These are phyloP conservation scores for Criorhina ranunculi DNA, from an alignment of 2,888 invertebrate genomes.

Conservation along the genomic window DNA sequence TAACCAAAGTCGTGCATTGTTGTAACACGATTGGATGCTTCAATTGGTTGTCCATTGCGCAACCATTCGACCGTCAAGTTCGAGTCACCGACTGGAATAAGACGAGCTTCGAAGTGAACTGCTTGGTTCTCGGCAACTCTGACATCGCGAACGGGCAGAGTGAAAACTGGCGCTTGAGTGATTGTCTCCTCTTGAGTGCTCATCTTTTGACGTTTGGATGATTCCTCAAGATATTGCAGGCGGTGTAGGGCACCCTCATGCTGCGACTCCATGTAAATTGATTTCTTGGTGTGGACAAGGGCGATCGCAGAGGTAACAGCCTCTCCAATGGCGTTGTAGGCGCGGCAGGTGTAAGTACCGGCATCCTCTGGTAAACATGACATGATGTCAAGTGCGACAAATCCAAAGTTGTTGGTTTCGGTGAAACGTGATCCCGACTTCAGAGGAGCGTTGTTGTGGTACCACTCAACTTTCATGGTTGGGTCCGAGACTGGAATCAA, in stretches of 20 bases:
- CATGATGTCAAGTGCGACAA: conserved; percentile 97
- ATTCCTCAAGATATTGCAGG: conserved; percentile 92
- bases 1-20: conserved; percentile 99
- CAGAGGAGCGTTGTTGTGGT: conserved; percentile 94
- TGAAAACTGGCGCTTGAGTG: conserved; percentile 96
- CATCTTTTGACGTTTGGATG: conserved; percentile 90
- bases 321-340: conserved; percentile 95
- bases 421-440: conserved; percentile 98
- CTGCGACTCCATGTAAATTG: conserved; percentile 94
- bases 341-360: conserved; percentile 97
- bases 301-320: conserved; percentile 96
- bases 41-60: conserved; percentile 95
- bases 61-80: conserved; percentile 97
- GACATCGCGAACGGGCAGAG: conserved; percentile 94
- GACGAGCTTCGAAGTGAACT: conserved; percentile 96
- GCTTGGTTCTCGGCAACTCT: conserved; percentile 95
- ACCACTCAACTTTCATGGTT: conserved; percentile 98
- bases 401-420: conserved; percentile 98
- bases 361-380: conserved; percentile 98
- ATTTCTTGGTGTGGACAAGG: conserved; percentile 92
- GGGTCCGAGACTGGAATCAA: conserved; percentile 97
- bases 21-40: conserved; percentile 95
- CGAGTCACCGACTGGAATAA: conserved; percentile 97
- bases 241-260: conserved; percentile 94
- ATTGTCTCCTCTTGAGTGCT: conserved; percentile 91